Base-by-base conservation (phyloP, 1,140 invertebrate genomes). In the Megalonaias nervosa region DNA sequence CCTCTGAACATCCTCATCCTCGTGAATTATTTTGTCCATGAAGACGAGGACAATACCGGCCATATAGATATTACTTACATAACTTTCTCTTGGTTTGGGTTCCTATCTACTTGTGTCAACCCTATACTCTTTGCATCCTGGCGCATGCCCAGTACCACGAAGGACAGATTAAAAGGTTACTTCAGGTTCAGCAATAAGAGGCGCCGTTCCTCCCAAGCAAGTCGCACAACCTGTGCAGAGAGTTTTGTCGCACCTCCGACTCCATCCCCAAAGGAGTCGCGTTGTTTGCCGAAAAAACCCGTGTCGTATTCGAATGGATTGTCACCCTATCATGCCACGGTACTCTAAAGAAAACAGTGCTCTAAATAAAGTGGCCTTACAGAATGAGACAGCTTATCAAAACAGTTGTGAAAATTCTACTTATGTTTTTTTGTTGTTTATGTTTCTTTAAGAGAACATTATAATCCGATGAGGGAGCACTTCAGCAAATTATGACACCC, bases 41-140 rank as follows among this genome's bases (percentile, higher is more conserved):
- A 95, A 85, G 95, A 94, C 0, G 94, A 94, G 77, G 93, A 94
- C 60, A 95, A 95, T 84, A 92, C 90, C 23, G 92, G 92, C 26
- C 93, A 94, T 83, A 94, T 95, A 72, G 94, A 95, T 83, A 92
- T 95, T 23, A 93, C 92, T 2, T 95, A 93, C 85, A 92, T 93
- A 55, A 92, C 93, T 77, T 94, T 95, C 78, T 93, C 95, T 12
- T 95, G 94, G 94, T 88, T 95, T 56, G 94, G 93, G 3, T 95
- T 95, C 78, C 84, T 94, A 58, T 94, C 94, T 56, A 94, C 93
- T 0, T 93, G 94, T 68, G 92, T 92, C 13, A 94, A 93, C 23
- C 94, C 94, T 0, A 87, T 92, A 60, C 87, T 95, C 31, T 95
- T 94, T 85, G 92, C 92, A 19, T 92, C 92, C 1, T 94, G 94